Evolutionary conservation across 2,797 vertebrate genomes (phyloP).

Genomic region (Octomys mimax): DNA sequence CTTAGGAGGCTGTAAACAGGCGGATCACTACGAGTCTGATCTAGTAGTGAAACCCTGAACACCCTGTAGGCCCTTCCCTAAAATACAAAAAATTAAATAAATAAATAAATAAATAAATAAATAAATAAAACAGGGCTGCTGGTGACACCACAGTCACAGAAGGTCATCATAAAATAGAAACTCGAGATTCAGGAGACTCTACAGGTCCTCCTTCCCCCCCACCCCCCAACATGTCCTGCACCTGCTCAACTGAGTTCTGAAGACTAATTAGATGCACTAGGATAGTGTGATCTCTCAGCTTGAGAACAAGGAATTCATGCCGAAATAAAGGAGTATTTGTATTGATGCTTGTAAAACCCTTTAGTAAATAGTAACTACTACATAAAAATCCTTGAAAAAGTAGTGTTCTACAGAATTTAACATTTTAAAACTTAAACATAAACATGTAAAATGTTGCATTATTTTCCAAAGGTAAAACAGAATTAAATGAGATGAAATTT

Average conservation of each 20-base stretch:
- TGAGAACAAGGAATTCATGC: neutral
- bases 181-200: neutral
- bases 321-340: neutral
- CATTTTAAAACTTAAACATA: constrained; percentile 6
- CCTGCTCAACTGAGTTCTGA: neutral
- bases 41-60: no score
- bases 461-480: neutral
- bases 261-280: neutral
- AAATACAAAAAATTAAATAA: no score
- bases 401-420: neutral
- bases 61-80: no score
- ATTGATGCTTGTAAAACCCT: neutral
- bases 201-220: neutral
- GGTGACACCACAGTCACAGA: neutral
- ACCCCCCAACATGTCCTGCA: neutral
- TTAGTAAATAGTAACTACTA: neutral
- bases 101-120: no score
- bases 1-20: no score
- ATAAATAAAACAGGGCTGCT: neutral
- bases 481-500: constrained; percentile 12
- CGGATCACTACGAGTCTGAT: no score
- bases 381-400: neutral
- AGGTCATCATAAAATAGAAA: neutral
- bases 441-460: neutral
- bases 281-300: neutral